Evolutionary conservation across 2,113 vertebrate species (phyloP), one percentile per base, ranked within the genome.

Genomic region (Cyanistes caeruleus): DNA sequence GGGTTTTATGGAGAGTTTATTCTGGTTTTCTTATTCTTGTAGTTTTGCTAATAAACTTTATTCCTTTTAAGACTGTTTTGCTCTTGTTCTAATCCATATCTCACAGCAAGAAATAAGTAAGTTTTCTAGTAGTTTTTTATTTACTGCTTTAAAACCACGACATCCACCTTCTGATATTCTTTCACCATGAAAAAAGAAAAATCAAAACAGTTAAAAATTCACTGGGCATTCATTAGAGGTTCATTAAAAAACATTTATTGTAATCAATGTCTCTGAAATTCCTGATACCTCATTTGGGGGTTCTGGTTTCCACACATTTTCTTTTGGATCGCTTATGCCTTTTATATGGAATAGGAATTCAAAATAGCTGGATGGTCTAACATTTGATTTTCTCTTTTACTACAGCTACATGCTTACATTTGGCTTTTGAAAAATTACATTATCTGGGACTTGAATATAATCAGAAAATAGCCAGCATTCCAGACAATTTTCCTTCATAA

Each of bases 261-360:
- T 28, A 86, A 68, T 83, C 33, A 48, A 28, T 43, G 15, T 33
- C 22, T 91, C 49, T 51, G 53, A 84, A 91, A 44, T 41, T 73
- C 53, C 56, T 73, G 15, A 33, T 39, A 24, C 68, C 16, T 89
- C 10, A 23, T 80, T 39, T 31, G 11, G 5, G 5, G 2, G 1
- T 80, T 80, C 63, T 59, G 23, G 5, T 79, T 49, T 93, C n/a
- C 1, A 2, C 12, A 46, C 0, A 2, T 24, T 75, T 28, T 67
- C 10, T 25, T 65, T 17, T 1, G 0, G 15, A 37, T 53, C 15
- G 1, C 9, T 72, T 83, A 33, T 16, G 31, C 4, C 5, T 76
- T 85, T 73, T 83, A 7, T 55, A 62, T 24, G 39, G 39, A 82
- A 35, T 5, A 62, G 5, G 18, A 49, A 46, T 72, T 68, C 25